Evolutionary conservation across 2,888 invertebrate species (phyloP).

Genomic region (Habroteleia sp.): DNA sequence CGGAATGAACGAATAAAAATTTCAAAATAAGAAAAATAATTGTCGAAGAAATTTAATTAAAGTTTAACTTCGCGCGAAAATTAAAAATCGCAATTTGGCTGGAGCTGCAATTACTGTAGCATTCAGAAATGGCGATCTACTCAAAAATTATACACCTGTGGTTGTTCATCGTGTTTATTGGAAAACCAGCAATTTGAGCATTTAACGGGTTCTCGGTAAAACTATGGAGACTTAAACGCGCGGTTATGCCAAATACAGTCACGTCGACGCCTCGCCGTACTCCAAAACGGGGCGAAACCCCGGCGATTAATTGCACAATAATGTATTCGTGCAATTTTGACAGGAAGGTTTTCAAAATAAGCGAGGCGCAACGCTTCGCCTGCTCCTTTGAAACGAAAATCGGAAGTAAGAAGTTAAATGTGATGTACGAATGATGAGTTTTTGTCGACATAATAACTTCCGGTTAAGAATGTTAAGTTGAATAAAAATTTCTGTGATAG

Average conservation of each 20-base stretch:
- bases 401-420: too few relatives aligned
- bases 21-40: not conserved
- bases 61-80: slow-evolving; percentile 5
- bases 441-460: slow-evolving; percentile 29
- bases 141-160: slow-evolving; percentile 47
- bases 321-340: slow-evolving; percentile 29
- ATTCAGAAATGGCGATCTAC: slow-evolving; percentile 15
- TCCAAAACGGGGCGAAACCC: too few relatives aligned
- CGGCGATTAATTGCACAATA: slow-evolving; percentile 17
- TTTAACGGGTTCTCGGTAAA: slow-evolving; percentile 45
- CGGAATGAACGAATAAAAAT: too few relatives aligned
- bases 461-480: too few relatives aligned
- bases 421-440: slow-evolving; percentile 11
- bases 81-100: slow-evolving; percentile 22
- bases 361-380: slow-evolving; percentile 36
- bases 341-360: slow-evolving; percentile 22
- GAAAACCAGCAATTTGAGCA: slow-evolving; percentile 47
- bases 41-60: slow-evolving; percentile 18
- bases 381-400: slow-evolving; percentile 31
- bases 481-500: too few relatives aligned
- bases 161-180: slow-evolving; percentile 18
- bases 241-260: slow-evolving; percentile 30
- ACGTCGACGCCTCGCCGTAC: slow-evolving; percentile 20
- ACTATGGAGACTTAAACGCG: slow-evolving; percentile 27
- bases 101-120: slow-evolving; percentile 11